These are phyloP conservation scores for Lepus europaeus DNA, from an alignment of 2,113 vertebrate species.

Conservation along the genomic window DNA sequence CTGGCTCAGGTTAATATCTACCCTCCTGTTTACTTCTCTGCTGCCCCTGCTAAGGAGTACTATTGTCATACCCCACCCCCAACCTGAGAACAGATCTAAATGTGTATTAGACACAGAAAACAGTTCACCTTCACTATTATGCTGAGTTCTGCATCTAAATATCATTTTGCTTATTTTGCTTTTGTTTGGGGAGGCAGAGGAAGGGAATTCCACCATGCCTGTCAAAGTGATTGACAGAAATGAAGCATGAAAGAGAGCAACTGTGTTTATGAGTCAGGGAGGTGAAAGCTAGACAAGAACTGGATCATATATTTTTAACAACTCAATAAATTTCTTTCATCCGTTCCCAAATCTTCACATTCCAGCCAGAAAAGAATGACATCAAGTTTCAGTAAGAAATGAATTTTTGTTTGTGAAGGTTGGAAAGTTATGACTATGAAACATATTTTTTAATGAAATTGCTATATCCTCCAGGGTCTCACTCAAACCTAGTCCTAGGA, in stretches of 20 bases:
- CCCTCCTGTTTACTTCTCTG: background rate
- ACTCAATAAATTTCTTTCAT: constrained; percentile 79
- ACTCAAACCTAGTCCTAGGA: constrained; percentile 47
- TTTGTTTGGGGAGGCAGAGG: constrained; percentile 60
- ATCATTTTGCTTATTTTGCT: constrained; percentile 69
- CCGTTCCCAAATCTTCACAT: constrained; percentile 66
- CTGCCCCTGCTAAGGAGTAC: background rate
- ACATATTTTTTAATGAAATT: constrained; percentile 74
- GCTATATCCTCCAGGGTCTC: constrained; percentile 44
- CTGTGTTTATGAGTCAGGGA: constrained; percentile 73
- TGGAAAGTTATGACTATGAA: constrained; percentile 76
- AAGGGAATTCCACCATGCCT: constrained; percentile 67
- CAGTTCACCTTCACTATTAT: constrained; percentile 49
- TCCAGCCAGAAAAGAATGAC: constrained; percentile 64
- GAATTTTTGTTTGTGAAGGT: constrained; percentile 75
- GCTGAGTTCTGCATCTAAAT: constrained; percentile 53
- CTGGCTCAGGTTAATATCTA: background rate
- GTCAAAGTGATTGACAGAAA: constrained; percentile 78
- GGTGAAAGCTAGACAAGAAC: constrained; percentile 75
- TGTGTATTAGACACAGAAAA: constrained; percentile 30
- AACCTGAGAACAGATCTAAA: background rate
- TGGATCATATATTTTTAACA: constrained; percentile 81
- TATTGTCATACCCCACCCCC: background rate
- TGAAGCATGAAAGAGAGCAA: constrained; percentile 72
- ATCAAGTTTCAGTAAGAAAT: constrained; percentile 72